These are phyloP conservation scores for Pelosia muscerda DNA, from an alignment of 2,888 invertebrate genomes.

Conservation along the genomic window DNA sequence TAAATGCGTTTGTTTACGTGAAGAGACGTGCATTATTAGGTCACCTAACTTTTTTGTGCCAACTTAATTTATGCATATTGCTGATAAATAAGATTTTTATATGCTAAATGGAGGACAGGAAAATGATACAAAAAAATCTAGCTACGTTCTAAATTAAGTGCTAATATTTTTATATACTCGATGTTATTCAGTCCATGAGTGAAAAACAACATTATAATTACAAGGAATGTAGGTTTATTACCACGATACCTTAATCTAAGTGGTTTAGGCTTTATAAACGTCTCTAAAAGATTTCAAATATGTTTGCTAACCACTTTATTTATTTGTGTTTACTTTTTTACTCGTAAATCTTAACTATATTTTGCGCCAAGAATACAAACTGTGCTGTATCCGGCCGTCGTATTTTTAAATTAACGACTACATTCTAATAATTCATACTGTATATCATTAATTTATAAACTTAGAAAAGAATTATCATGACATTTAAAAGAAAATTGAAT, in stretches of 20 bases:
- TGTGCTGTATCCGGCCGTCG: slow-evolving; percentile 34
- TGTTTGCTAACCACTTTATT: background rate
- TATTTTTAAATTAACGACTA: slow-evolving; percentile 16
- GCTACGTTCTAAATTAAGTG: slow-evolving; percentile 1
- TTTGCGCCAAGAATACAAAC: slow-evolving; percentile 21
- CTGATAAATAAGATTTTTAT: slow-evolving; percentile 1
- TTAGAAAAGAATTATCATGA: no score
- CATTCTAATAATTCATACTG: slow-evolving; percentile 10
- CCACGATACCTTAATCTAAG: background rate
- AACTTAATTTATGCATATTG: background rate
- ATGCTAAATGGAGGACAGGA: background rate
- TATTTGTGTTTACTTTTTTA: slow-evolving; percentile 25
- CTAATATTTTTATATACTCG: slow-evolving; percentile 1
- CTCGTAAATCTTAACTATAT: slow-evolving; percentile 30
- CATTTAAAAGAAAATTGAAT: no score
- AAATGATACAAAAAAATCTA: background rate
- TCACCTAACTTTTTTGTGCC: background rate
- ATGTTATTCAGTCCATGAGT: background rate
- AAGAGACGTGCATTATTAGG: background rate
- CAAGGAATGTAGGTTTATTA: background rate
- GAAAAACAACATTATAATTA: background rate
- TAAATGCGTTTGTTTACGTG: background rate
- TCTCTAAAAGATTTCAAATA: background rate
- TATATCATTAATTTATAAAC: background rate
- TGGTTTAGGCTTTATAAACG: background rate